Evolutionary conservation across 1,140 invertebrate genomes (phyloP).

Genomic region (Matsumurasca onukii): DNA sequence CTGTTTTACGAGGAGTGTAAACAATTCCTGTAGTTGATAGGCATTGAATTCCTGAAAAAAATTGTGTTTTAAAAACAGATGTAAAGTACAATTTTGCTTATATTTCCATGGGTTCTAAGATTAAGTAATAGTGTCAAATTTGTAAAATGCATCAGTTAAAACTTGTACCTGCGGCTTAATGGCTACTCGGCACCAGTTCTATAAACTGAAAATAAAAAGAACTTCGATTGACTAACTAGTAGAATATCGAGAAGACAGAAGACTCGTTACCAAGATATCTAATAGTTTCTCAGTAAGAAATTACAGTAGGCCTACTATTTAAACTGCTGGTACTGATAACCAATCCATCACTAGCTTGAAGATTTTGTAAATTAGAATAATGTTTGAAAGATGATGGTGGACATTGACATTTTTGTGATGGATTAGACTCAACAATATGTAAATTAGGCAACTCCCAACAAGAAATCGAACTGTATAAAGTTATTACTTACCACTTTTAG

Average conservation of each 20-base stretch:
- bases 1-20: conserved; percentile 49
- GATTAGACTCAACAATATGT: background rate
- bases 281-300: too few relatives aligned
- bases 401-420: background rate
- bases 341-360: too few relatives aligned
- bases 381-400: background rate
- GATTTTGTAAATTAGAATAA: too few relatives aligned
- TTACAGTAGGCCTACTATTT: background rate
- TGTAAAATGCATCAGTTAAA: background rate
- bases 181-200: background rate
- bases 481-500: background rate
- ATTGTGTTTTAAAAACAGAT: background rate
- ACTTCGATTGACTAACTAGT: background rate
- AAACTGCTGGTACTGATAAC: background rate
- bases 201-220: background rate
- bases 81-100: background rate
- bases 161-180: background rate
- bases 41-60: conserved; percentile 29
- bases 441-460: background rate
- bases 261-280: too few relatives aligned
- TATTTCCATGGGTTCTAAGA: background rate
- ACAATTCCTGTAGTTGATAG: conserved; percentile 24
- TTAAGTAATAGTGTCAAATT: background rate
- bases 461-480: background rate
- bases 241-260: background rate